phyloP scores from a whole-genome alignment of 2,113 vertebrate genomes.

The Chrysemys picta region DNA sequence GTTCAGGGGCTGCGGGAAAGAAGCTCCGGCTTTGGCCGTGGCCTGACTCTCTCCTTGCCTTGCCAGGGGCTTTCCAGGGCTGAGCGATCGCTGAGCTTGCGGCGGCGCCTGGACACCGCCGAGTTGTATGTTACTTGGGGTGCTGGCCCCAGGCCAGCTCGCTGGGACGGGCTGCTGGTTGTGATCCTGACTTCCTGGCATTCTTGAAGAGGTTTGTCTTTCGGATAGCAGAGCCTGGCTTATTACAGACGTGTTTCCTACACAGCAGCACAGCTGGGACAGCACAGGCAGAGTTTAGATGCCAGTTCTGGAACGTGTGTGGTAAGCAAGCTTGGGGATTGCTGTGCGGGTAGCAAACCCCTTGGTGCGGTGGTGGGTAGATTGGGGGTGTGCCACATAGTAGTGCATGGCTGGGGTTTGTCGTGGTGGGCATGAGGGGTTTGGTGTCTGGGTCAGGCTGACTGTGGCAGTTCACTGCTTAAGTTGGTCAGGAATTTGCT shows the following conservation, averaged over 20 bases:
- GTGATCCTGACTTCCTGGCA: background rate
- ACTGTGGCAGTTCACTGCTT: background rate
- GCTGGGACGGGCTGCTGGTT: too few species aligned
- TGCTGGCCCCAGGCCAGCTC: too few species aligned
- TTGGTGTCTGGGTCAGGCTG: background rate
- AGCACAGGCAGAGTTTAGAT: too few species aligned
- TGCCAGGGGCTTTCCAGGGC: background rate
- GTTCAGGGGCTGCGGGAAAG: conserved; percentile 25
- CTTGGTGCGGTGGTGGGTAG: too few species aligned
- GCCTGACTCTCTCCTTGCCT: background rate
- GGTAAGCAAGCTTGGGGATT: background rate
- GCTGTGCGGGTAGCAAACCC: background rate
- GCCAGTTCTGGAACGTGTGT: background rate
- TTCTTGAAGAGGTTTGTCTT: background rate
- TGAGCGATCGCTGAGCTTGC: too few species aligned
- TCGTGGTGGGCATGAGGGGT: background rate
- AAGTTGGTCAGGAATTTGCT: background rate
- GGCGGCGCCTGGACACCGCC: background rate
- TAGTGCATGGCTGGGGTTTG: too few species aligned
- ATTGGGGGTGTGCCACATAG: too few species aligned
- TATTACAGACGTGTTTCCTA: background rate
- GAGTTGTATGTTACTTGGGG: background rate
- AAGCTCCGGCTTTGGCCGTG: conserved; percentile 31
- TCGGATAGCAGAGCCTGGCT: background rate
- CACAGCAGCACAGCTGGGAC: too few species aligned